phyloP scores from a whole-genome alignment of 2,888 invertebrate species.

The Galerucella pusilla region DNA sequence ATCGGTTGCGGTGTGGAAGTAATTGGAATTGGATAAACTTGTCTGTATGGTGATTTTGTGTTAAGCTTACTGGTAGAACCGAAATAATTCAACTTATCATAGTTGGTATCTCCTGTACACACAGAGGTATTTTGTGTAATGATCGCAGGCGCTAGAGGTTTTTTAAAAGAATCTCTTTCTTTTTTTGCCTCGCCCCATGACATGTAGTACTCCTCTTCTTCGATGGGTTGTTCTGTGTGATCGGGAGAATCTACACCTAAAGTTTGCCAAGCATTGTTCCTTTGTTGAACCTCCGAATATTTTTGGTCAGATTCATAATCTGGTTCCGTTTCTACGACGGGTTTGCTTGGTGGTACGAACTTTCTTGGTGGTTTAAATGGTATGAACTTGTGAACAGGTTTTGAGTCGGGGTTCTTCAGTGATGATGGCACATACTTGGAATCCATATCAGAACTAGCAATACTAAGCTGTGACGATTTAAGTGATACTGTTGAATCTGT shows the following conservation, averaged over 20 bases:
- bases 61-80: conserved; percentile 77
- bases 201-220: conserved; percentile 62
- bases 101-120: conserved; percentile 69
- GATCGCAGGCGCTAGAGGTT: conserved; percentile 66
- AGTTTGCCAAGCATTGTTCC: conserved; percentile 85
- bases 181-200: conserved; percentile 63
- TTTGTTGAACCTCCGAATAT: conserved; percentile 82
- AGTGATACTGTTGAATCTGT: conserved; percentile 33
- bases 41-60: conserved; percentile 77
- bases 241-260: conserved; percentile 79
- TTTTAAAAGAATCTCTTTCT: conserved; percentile 56
- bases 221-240: conserved; percentile 72
- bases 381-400: conserved; percentile 35
- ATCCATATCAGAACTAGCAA: conserved; percentile 7
- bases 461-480: conserved; percentile 26
- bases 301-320: conserved; percentile 69
- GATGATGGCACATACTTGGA: neutral
- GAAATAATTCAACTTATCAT: conserved; percentile 85
- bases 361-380: conserved; percentile 64
- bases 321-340: conserved; percentile 21
- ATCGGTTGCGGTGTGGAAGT: conserved; percentile 48
- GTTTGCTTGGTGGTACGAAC: conserved; percentile 40
- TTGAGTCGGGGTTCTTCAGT: conserved; percentile 20
- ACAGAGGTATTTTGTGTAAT: conserved; percentile 62
- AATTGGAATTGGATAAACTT: conserved; percentile 67